Conservation (phyloP, 2,888 invertebrate genomes). For the Shargacucullia verbasci region DNA sequence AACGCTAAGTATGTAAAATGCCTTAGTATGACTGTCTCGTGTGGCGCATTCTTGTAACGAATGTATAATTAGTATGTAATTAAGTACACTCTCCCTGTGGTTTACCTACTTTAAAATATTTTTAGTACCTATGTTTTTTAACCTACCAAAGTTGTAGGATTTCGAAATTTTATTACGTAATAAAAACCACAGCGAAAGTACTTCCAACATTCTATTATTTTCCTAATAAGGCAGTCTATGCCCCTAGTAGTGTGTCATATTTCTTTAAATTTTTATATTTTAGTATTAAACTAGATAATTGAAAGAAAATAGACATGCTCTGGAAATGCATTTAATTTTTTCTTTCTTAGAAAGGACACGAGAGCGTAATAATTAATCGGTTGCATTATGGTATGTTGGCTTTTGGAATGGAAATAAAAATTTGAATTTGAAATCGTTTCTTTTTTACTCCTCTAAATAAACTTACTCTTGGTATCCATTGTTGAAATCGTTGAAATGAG, state of each 20-base stretch:
- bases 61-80: conserved; percentile 60
- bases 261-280: conserved; percentile 79
- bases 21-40: conserved; percentile 62
- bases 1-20: conserved; percentile 44
- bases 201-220: conserved; percentile 67
- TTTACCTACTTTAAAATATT: conserved; percentile 54
- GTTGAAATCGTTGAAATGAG: no score
- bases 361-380: conserved; percentile 70
- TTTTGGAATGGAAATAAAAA: conserved; percentile 86
- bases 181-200: conserved; percentile 73
- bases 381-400: conserved; percentile 84
- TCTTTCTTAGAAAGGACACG: conserved; percentile 66
- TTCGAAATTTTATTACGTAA: conserved; percentile 39
- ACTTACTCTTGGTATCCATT: no score
- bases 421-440: conserved; percentile 61
- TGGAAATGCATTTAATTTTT: conserved; percentile 83
- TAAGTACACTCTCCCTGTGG: conserved; percentile 73
- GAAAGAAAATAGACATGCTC: conserved; percentile 80
- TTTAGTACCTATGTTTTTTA: conserved; percentile 37
- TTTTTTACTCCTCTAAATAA: conserved; percentile 3
- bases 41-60: conserved; percentile 66
- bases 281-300: conserved; percentile 73
- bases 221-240: conserved; percentile 70
- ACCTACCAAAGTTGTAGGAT: conserved; percentile 45
- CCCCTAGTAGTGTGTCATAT: conserved; percentile 85